Percentiles rank a stretch among this genome's conserved stretches.
phyloP scores from a whole-genome alignment of 2,888 invertebrate species.

The Amphipyra tragopoginis region DNA sequence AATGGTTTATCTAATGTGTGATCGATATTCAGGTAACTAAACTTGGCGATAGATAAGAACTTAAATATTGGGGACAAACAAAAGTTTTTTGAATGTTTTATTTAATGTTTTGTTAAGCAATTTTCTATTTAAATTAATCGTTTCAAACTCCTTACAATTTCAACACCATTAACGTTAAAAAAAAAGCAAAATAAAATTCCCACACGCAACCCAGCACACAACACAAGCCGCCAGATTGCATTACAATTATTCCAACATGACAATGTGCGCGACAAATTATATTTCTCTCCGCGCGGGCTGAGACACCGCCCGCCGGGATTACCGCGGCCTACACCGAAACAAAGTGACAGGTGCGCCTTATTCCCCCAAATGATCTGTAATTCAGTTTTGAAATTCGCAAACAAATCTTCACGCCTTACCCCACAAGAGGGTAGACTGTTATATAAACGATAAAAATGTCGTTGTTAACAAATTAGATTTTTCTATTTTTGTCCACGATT shows the following conservation, averaged over 20 bases:
- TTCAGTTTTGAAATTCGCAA: slow-evolving; percentile 65
- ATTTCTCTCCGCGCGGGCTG: slow-evolving; percentile 57
- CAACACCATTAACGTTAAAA: neutral
- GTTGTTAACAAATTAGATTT: slow-evolving; percentile 23
- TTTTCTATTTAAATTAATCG: neutral
- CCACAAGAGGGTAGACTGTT: slow-evolving; percentile 35
- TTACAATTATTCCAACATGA: slow-evolving; percentile 67
- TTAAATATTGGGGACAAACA: no score
- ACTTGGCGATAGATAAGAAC: no score
- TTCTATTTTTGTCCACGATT: slow-evolving; percentile 10
- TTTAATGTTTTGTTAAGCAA: neutral
- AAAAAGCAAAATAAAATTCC: neutral
- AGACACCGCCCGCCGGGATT: slow-evolving; percentile 58
- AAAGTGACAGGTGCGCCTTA: slow-evolving; percentile 67
- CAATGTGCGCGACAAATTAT: slow-evolving; percentile 74
- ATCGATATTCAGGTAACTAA: no score
- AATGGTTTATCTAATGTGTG: no score
- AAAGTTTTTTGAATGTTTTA: no score
- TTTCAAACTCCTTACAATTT: neutral
- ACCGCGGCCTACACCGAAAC: slow-evolving; percentile 51
- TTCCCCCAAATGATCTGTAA: slow-evolving; percentile 64
- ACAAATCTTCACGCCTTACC: slow-evolving; percentile 51
- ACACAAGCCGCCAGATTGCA: slow-evolving; percentile 37
- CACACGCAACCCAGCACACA: neutral
- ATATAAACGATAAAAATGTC: slow-evolving; percentile 37